A percentile compares a stretch with the other conserved stretches of the same genome.
Evolutionary conservation across 2,888 invertebrate species (phyloP).

Genomic region (Eupithecia subfuscata): DNA sequence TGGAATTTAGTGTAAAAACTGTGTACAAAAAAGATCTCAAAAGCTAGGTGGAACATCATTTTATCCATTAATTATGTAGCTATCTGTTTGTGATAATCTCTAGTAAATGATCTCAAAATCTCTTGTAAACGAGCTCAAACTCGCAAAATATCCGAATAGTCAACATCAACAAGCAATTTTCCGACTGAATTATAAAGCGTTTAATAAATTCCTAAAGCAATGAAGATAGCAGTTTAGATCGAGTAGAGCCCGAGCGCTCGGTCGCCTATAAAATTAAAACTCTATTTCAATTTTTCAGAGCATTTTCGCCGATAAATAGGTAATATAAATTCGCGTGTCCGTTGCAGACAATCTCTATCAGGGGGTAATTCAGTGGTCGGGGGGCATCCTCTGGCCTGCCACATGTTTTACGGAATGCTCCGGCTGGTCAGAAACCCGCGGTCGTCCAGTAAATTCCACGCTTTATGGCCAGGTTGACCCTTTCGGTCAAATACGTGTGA

Average conservation of each 20-base stretch:
- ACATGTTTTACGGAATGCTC: slow-evolving; percentile 64
- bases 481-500: slow-evolving; percentile 55
- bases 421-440: slow-evolving; percentile 58
- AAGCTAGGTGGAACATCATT: no score
- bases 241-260: slow-evolving; percentile 32
- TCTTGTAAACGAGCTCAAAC: slow-evolving; percentile 20
- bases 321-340: slow-evolving; percentile 57
- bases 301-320: slow-evolving; percentile 51
- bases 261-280: slow-evolving; percentile 46
- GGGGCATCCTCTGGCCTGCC: slow-evolving; percentile 48
- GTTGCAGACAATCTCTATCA: slow-evolving; percentile 57
- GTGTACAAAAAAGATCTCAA: no score
- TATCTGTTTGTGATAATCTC: background rate
- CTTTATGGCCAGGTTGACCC: slow-evolving; percentile 58
- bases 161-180: slow-evolving; percentile 37
- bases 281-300: slow-evolving; percentile 49
- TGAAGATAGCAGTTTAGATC: slow-evolving; percentile 43
- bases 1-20: no score
- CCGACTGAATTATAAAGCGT: slow-evolving; percentile 42
- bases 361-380: slow-evolving; percentile 65
- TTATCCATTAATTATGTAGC: background rate
- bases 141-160: slow-evolving; percentile 22
- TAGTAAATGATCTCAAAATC: background rate
- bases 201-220: slow-evolving; percentile 42
- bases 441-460: slow-evolving; percentile 57